Percentiles rank a stretch among this genome's conserved stretches.
Conservation (phyloP, 1,140 invertebrate species). For the Eumaeus atala region DNA sequence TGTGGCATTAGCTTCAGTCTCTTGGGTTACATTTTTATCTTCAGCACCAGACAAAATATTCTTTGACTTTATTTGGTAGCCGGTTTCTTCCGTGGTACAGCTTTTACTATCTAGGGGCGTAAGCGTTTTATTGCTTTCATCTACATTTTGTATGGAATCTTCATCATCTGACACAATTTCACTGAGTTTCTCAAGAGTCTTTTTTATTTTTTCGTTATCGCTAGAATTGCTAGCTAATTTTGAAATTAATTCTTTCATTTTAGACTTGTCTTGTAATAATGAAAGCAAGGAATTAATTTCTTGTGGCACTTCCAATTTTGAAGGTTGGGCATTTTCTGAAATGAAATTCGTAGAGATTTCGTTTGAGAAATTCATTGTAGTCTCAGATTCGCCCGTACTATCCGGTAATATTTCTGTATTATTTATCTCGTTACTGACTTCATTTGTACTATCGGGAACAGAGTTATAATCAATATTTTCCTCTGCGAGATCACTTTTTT, state of each 20-base stretch:
- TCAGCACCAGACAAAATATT: no score
- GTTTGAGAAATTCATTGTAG: not conserved
- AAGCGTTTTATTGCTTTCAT: not conserved
- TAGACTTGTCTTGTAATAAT: conserved; percentile 59
- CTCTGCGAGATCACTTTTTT: conserved; percentile 13
- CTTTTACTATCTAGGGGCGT: no score
- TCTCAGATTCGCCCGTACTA: conserved; percentile 2
- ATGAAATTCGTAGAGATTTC: not conserved
- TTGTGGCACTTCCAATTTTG: not conserved
- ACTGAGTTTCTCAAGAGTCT: conserved; percentile 55
- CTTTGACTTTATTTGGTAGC: no score
- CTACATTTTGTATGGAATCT: conserved; percentile 19
- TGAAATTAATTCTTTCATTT: conserved; percentile 54
- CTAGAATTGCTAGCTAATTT: conserved; percentile 39
- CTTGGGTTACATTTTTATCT: no score
- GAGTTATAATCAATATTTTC: not conserved
- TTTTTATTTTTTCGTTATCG: conserved; percentile 60
- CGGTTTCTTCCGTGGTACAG: not conserved
- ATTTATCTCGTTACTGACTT: not conserved
- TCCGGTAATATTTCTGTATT: not conserved
- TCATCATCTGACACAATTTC: conserved; percentile 61
- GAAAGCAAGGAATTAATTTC: conserved; percentile 15
- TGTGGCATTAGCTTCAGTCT: no score
- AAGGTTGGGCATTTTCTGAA: not conserved
- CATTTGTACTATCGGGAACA: not conserved